Conservation (phyloP, 2,888 invertebrate genomes). For the Drosophila barbarae region DNA sequence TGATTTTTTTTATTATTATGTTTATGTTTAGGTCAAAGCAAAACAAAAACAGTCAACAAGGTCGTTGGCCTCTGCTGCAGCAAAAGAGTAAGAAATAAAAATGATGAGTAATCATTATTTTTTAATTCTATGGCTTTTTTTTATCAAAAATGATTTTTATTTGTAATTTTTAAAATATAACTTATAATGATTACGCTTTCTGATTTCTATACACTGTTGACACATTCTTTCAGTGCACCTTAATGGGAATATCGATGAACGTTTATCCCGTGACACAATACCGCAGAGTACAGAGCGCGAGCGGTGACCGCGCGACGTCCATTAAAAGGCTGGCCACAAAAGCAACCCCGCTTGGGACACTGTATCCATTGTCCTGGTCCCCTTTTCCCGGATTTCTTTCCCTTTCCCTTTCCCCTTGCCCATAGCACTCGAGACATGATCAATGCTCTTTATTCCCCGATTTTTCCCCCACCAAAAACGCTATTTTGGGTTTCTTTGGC, state of each 20-base stretch:
- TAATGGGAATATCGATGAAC: constrained; percentile 58
- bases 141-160: too few species aligned
- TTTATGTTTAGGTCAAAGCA: too few species aligned
- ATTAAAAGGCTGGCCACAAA: constrained; percentile 59
- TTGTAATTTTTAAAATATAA: too few species aligned
- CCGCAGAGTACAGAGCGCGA: constrained; percentile 56
- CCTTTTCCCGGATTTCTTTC: constrained; percentile 13
- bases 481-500: constrained; percentile 39
- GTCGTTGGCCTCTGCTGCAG: too few species aligned
- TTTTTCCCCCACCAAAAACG: constrained; percentile 49
- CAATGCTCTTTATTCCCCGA: constrained; percentile 47
- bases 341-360: constrained; percentile 47
- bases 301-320: constrained; percentile 40
- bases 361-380: constrained; percentile 3
- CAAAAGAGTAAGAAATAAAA: too few species aligned
- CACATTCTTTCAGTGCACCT: neutral
- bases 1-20: too few species aligned
- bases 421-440: constrained; percentile 48
- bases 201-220: too few species aligned
- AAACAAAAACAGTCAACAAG: too few species aligned
- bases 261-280: constrained; percentile 70
- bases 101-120: too few species aligned
- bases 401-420: constrained; percentile 42
- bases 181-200: too few species aligned
- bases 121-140: too few species aligned